phyloP scores from a whole-genome alignment of 1,140 invertebrate species.

The Magallana angulata region DNA sequence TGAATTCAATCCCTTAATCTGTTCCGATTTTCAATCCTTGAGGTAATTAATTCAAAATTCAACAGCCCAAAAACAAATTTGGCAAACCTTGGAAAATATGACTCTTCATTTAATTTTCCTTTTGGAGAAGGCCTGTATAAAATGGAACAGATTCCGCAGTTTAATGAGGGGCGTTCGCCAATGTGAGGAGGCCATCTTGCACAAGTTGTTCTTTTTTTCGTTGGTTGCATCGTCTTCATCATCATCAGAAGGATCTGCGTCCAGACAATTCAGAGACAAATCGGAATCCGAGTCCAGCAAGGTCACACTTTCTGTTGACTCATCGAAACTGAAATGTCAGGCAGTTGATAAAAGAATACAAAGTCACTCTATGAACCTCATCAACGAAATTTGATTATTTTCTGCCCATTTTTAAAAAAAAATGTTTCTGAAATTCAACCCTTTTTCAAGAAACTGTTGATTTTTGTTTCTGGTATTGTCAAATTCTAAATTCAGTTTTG shows the following conservation, averaged over 20 bases:
- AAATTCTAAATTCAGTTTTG: too few relatives aligned
- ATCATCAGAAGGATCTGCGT: not conserved
- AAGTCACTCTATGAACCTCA: not conserved
- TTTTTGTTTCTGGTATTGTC: too few relatives aligned
- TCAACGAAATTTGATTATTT: too few relatives aligned
- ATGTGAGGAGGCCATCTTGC: not conserved
- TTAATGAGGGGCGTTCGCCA: constrained; percentile 1
- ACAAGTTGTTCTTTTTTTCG: not conserved
- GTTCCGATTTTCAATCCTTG: too few relatives aligned
- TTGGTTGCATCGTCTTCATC: not conserved
- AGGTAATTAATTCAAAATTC: too few relatives aligned
- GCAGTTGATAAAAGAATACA: not conserved
- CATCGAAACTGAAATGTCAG: not conserved
- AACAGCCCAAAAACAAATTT: too few relatives aligned
- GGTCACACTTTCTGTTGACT: not conserved
- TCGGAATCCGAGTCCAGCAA: not conserved
- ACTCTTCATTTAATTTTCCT: not conserved
- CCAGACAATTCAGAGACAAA: not conserved
- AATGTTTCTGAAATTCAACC: too few relatives aligned
- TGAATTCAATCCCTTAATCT: too few relatives aligned
- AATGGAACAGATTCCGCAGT: constrained; percentile 14
- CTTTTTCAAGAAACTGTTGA: too few relatives aligned
- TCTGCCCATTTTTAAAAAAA: too few relatives aligned
- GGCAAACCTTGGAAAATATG: not conserved
- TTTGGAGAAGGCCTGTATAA: not conserved